These are phyloP conservation scores for Drosophila prolongata DNA, from an alignment of 2,888 invertebrate genomes.

Conservation along the genomic window DNA sequence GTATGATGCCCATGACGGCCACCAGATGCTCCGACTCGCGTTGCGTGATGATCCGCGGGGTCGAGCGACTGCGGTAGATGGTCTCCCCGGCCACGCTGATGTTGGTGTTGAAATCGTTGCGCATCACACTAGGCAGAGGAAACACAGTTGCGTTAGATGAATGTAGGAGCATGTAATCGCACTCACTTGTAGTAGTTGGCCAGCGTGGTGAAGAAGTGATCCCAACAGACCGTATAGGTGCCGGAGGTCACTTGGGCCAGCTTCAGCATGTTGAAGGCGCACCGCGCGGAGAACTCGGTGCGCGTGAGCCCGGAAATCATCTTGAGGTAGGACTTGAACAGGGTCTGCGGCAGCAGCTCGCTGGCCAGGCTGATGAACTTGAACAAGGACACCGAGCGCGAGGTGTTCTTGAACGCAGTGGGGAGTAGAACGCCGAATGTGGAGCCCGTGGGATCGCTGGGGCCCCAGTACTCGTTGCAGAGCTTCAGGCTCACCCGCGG, in stretches of 20 bases:
- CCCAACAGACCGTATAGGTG: slow-evolving; percentile 89
- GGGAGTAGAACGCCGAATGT: neutral
- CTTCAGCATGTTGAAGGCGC: slow-evolving; percentile 91
- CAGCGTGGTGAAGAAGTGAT: slow-evolving; percentile 93
- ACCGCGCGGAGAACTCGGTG: slow-evolving; percentile 90
- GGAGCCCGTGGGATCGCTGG: slow-evolving; percentile 63
- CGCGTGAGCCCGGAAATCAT: slow-evolving; percentile 94
- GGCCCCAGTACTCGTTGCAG: slow-evolving; percentile 92
- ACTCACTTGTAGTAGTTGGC: slow-evolving; percentile 88
- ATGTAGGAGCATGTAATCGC: too few relatives aligned
- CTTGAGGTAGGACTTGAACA: slow-evolving; percentile 94
- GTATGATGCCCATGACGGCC: slow-evolving; percentile 91
- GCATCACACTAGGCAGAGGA: slow-evolving; percentile 86
- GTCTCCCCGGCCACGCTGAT: neutral
- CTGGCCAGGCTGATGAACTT: slow-evolving; percentile 96
- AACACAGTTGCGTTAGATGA: neutral
- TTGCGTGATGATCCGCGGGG: slow-evolving; percentile 89
- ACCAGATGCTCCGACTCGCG: slow-evolving; percentile 94
- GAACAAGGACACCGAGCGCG: slow-evolving; percentile 91
- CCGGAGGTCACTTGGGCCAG: slow-evolving; percentile 86
- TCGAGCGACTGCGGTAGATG: slow-evolving; percentile 86
- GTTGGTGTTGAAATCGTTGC: slow-evolving; percentile 86
- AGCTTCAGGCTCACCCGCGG: slow-evolving; percentile 90
- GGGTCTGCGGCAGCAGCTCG: slow-evolving; percentile 91
- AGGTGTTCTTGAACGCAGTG: slow-evolving; percentile 81